These are phyloP conservation scores for Ostrea denselamellosa DNA, from an alignment of 1,140 invertebrate genomes.

Conservation along the genomic window DNA sequence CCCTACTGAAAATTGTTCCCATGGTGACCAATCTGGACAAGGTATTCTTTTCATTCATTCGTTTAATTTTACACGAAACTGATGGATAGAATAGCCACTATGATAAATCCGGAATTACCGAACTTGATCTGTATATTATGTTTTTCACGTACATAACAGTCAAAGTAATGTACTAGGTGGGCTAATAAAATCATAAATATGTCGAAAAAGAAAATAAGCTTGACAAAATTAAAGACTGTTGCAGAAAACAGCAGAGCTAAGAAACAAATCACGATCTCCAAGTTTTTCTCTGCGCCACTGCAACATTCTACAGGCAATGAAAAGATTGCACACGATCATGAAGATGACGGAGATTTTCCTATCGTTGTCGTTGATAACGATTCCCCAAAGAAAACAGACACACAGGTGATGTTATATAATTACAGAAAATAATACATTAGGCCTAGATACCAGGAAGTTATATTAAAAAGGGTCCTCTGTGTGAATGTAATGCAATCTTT, in stretches of 20 bases:
- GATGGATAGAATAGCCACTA: too few species aligned
- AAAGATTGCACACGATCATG: neutral
- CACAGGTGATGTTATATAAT: neutral
- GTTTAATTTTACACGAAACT: too few species aligned
- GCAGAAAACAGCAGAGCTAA: neutral
- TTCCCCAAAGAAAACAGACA: neutral
- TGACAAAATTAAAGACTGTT: slow-evolving; percentile 3
- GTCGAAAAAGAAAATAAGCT: slow-evolving; percentile 25
- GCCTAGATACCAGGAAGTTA: too few species aligned
- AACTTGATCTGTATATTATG: neutral
- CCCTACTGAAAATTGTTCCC: too few species aligned
- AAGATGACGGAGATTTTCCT: neutral
- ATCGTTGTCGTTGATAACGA: neutral
- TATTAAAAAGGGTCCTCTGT: too few species aligned
- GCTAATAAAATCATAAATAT: neutral
- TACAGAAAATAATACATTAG: too few species aligned
- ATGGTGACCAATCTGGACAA: too few species aligned
- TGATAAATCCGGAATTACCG: neutral
- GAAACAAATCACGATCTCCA: slow-evolving; percentile 12
- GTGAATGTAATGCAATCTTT: too few species aligned
- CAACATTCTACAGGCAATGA: neutral
- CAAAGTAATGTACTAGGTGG: neutral
- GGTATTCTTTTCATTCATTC: too few species aligned
- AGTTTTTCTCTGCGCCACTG: neutral
- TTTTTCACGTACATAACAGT: too few species aligned